Evolutionary conservation across 2,113 vertebrate species (phyloP).

Genomic region (Neotoma lepida): DNA sequence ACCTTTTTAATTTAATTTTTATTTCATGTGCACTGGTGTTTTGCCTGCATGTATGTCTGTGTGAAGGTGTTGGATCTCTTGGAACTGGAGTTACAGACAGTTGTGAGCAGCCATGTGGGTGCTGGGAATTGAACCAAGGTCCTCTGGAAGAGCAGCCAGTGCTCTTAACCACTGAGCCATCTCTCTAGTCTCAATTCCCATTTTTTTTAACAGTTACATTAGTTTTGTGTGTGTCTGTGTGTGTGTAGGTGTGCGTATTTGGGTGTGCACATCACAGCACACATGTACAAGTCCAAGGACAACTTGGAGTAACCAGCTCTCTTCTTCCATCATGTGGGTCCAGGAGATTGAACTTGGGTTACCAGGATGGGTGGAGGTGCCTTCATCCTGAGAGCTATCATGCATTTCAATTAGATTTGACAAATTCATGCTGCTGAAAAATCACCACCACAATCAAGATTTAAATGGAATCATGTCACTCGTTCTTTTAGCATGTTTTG

Average conservation of each 20-base stretch:
- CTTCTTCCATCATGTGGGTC: neutral
- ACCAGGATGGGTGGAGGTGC: neutral
- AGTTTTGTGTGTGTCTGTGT: neutral
- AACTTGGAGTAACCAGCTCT: neutral
- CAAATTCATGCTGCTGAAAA: neutral
- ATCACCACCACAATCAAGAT: neutral
- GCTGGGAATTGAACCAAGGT: neutral
- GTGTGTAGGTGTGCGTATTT: neutral
- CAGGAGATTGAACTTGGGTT: no score
- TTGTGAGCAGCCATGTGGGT: neutral
- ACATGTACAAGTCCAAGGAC: neutral
- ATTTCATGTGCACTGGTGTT: neutral
- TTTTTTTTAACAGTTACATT: neutral
- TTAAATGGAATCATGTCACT: neutral
- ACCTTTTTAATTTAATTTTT: neutral
- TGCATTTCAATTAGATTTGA: neutral
- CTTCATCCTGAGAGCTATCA: neutral
- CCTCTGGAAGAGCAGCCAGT: neutral
- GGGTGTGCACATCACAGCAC: neutral
- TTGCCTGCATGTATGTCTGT: neutral
- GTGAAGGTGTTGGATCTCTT: neutral
- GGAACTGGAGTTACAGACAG: neutral
- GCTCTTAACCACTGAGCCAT: neutral
- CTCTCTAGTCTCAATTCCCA: neutral
- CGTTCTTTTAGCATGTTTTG: constrained; percentile 3